Evolutionary conservation across 2,888 invertebrate species (phyloP).

Genomic region (Tubulanus polymorphus): DNA sequence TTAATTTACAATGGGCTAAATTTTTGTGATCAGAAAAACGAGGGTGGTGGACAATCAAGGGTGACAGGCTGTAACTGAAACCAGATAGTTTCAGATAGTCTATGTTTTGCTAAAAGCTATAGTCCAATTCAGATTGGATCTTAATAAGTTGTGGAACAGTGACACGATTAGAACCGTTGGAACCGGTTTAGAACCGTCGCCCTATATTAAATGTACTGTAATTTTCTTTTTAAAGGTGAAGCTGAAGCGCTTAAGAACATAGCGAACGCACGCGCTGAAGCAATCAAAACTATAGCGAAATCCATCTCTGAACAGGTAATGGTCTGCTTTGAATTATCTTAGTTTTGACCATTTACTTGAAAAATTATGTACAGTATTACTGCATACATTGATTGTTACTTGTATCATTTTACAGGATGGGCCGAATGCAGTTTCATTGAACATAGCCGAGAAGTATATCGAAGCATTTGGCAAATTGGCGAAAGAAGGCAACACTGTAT

Average conservation of each 20-base stretch:
- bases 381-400: neutral
- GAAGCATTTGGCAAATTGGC: constrained; percentile 89
- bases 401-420: constrained; percentile 62
- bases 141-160: too few species aligned
- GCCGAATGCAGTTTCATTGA: constrained; percentile 83
- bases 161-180: too few species aligned
- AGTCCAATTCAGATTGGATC: too few species aligned
- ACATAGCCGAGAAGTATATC: constrained; percentile 94
- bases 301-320: constrained; percentile 58
- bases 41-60: too few species aligned
- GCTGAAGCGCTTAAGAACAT: constrained; percentile 82
- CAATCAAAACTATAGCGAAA: constrained; percentile 72
- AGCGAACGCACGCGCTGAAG: constrained; percentile 83
- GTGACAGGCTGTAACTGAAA: too few species aligned
- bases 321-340: neutral
- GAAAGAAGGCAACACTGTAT: constrained; percentile 87
- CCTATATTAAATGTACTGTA: too few species aligned
- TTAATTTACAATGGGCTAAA: too few species aligned
- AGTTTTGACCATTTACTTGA: neutral
- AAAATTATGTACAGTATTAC: neutral
- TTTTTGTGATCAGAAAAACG: too few species aligned
- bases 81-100: too few species aligned
- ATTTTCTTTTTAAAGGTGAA: constrained; percentile 61
- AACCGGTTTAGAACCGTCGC: too few species aligned
- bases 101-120: too few species aligned